phyloP scores from a whole-genome alignment of 1,140 invertebrate genomes.

The Aplysia californica region DNA sequence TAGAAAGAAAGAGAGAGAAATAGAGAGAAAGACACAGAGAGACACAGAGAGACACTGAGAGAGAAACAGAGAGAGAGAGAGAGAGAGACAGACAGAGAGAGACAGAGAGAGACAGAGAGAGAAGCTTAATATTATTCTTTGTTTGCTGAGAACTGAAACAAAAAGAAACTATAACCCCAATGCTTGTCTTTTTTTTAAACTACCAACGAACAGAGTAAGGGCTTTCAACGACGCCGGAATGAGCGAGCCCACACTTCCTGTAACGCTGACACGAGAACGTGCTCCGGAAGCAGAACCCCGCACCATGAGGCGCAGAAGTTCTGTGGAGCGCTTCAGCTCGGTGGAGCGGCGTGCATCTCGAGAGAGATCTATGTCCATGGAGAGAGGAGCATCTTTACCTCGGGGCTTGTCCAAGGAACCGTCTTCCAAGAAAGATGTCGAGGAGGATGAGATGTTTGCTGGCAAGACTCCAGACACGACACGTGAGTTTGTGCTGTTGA shows the following conservation, averaged over 20 bases:
- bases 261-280: conserved; percentile 61
- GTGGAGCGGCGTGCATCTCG: conserved; percentile 20
- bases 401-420: conserved; percentile 9
- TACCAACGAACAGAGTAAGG: conserved; percentile 87
- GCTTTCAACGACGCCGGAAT: conserved; percentile 87
- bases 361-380: conserved; percentile 14
- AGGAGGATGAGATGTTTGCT: conserved; percentile 8
- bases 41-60: too few relatives aligned
- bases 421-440: neutral
- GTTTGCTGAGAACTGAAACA: too few relatives aligned
- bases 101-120: too few relatives aligned
- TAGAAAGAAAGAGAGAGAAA: too few relatives aligned
- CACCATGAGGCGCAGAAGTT: conserved; percentile 26
- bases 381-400: conserved; percentile 4
- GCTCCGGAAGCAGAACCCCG: conserved; percentile 21
- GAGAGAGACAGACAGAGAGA: too few relatives aligned
- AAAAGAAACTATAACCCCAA: too few relatives aligned
- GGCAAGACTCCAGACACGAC: conserved; percentile 29
- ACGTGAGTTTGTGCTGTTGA: conserved; percentile 17
- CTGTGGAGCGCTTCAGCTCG: conserved; percentile 22
- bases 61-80: too few relatives aligned
- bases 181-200: too few relatives aligned
- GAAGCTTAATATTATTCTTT: too few relatives aligned
- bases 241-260: conserved; percentile 63
- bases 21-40: too few relatives aligned